phyloP scores from a whole-genome alignment of 2,797 vertebrate species.

The Sebastes diaconus region DNA sequence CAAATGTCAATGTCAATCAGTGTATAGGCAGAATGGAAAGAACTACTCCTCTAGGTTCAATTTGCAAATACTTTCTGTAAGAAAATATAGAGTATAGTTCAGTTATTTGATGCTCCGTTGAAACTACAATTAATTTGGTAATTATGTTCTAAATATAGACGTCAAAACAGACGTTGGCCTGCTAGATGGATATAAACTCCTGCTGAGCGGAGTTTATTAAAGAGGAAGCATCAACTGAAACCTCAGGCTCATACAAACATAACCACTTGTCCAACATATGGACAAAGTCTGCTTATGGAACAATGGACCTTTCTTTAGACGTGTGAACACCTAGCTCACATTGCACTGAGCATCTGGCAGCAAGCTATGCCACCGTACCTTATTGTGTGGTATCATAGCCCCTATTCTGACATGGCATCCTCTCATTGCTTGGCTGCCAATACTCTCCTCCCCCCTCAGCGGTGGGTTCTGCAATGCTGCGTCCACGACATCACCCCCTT shows the following conservation, averaged over 20 bases:
- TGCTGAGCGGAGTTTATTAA: conserved; percentile 28
- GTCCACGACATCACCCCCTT: conserved; percentile 68
- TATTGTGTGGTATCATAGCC: conserved; percentile 53
- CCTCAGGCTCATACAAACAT: neutral
- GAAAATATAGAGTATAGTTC: neutral
- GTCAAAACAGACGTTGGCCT: neutral
- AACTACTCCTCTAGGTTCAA: neutral
- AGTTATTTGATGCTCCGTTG: neutral
- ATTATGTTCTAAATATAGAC: neutral
- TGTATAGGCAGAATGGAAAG: neutral
- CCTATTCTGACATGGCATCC: conserved; percentile 66
- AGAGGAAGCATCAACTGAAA: conserved; percentile 32
- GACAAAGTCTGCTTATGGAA: conserved; percentile 47
- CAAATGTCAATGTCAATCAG: neutral
- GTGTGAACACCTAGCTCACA: conserved; percentile 26
- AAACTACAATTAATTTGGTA: neutral
- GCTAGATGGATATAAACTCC: conserved; percentile 20
- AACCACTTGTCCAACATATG: conserved; percentile 45
- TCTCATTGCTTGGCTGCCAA: conserved; percentile 71
- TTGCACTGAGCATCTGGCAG: conserved; percentile 48
- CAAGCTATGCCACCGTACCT: conserved; percentile 39
- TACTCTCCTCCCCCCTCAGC: conserved; percentile 62
- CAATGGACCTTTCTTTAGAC: conserved; percentile 45
- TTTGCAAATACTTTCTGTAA: neutral
- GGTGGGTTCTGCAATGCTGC: conserved; percentile 67